phyloP scores from a whole-genome alignment of 1,140 invertebrate genomes.

The Heterodera schachtii region DNA sequence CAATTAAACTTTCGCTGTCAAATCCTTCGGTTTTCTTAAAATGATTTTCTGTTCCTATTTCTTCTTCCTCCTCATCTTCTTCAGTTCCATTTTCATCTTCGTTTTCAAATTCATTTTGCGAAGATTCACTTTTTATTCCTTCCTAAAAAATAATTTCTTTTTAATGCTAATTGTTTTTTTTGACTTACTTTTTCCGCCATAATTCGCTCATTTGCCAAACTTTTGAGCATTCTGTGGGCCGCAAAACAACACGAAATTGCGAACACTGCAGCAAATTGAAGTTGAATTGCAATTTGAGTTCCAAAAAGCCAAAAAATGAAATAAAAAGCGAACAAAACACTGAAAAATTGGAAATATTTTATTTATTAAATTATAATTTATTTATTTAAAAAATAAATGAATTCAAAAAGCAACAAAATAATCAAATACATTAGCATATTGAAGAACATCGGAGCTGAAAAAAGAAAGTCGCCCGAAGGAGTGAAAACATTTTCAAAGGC shows the following conservation, averaged over 20 bases:
- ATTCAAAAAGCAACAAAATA: background rate
- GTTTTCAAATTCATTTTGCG: too few relatives aligned
- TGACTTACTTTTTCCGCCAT: too few relatives aligned
- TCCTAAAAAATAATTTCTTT: too few relatives aligned
- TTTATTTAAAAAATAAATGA: background rate
- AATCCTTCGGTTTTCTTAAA: too few relatives aligned
- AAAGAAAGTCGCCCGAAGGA: background rate
- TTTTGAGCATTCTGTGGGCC: background rate
- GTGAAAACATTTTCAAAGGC: background rate
- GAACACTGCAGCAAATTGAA: background rate
- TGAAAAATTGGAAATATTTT: background rate
- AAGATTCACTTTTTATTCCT: too few relatives aligned
- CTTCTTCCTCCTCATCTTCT: too few relatives aligned
- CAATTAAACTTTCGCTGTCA: too few relatives aligned
- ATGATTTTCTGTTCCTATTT: too few relatives aligned
- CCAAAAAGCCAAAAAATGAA: background rate
- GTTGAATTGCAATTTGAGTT: background rate
- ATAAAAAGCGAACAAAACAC: background rate
- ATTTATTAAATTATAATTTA: too few relatives aligned
- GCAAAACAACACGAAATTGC: conserved; percentile 1
- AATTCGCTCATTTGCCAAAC: background rate
- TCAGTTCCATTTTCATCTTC: too few relatives aligned
- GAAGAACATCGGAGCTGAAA: background rate
- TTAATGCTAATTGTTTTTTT: too few relatives aligned
- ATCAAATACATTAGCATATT: background rate